A percentile compares a stretch with the other conserved stretches of the same genome.
These are phyloP conservation scores for Antheraea pernyi DNA, from an alignment of 1,140 invertebrate species.

Conservation along the genomic window DNA sequence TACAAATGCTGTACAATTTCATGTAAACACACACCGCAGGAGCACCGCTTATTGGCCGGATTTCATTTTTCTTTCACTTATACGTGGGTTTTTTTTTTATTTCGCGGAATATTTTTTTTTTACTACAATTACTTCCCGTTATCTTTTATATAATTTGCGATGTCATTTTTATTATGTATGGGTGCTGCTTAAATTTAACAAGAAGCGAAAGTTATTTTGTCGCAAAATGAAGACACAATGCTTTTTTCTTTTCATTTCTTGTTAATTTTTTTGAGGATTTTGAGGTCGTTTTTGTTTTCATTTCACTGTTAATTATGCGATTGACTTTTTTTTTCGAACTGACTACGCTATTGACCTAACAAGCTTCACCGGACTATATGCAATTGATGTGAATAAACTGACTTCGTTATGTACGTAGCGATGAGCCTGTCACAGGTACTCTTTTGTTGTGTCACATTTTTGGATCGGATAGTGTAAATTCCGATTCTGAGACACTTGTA, in stretches of 20 bases:
- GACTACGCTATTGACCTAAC: too few species aligned
- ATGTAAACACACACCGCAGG: background rate
- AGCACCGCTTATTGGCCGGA: background rate
- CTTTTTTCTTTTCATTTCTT: background rate
- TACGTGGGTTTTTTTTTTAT: background rate
- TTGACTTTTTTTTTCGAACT: too few species aligned
- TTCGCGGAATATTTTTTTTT: background rate
- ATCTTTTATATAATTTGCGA: background rate
- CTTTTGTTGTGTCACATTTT: too few species aligned
- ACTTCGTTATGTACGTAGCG: too few species aligned
- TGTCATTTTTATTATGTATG: background rate
- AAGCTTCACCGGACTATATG: too few species aligned
- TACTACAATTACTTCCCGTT: background rate
- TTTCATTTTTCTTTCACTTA: conserved; percentile 2
- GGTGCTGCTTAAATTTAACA: background rate
- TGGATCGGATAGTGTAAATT: too few species aligned
- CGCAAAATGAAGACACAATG: background rate
- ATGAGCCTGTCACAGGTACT: too few species aligned
- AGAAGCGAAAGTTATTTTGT: background rate
- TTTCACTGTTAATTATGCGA: too few species aligned
- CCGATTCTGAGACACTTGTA: too few species aligned
- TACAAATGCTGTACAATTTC: background rate
- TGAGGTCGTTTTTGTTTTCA: too few species aligned
- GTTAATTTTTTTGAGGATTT: background rate
- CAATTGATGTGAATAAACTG: too few species aligned